Evolutionary conservation across 2,797 vertebrate genomes (phyloP), one percentile per base, ranked within the genome.

Genomic region (Buphagus erythrorhynchus): DNA sequence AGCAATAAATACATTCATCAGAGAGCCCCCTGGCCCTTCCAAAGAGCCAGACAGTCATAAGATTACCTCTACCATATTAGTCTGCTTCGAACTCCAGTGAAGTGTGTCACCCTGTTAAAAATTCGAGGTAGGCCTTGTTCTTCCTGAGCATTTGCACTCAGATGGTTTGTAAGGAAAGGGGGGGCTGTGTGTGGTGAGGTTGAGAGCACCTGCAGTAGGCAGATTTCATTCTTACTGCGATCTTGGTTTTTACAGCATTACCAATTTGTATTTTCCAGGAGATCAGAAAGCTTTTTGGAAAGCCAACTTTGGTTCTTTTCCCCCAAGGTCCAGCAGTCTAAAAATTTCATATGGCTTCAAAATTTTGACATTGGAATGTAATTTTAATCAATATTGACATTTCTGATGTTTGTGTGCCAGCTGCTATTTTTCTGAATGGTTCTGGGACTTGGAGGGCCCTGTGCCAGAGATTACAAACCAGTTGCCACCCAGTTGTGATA

Each of bases 1-100:
- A 93, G 93, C 69, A 87, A 18, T 92, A 93, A 96, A 69, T 94
- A 31, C 55, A 33, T 81, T 94, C 74, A 87, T 89, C 76, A n/a
- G 90, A 94, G 68, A 94, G 68, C 79, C 84, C 90, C 59, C 58
- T 40, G 49, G 75, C 86, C 67, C 78, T 92, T 87, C 49, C 67
- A 72, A 72, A 51, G 89, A 93, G 66, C 66, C 74, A 59, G 63
- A 38, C 72, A 79, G 65, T 83, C 35, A 17, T 94, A 80, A 92
- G 75, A 77, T 93, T 94, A 54, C 62, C 45, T 83, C 55, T 81
- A 4, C 75, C 48, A 8, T 93, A 49, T 68, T 95, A 6, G 16
- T 75, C 45, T 77, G n/a, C 78, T 71, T 86, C 57, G 67, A 38
- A 52, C 31, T 90, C 21, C 55, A 82, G 49, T 66, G 72, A 86